Evolutionary conservation across 2,797 vertebrate species (phyloP), one percentile per base, ranked within the genome.

Genomic region (Brotula barbata): DNA sequence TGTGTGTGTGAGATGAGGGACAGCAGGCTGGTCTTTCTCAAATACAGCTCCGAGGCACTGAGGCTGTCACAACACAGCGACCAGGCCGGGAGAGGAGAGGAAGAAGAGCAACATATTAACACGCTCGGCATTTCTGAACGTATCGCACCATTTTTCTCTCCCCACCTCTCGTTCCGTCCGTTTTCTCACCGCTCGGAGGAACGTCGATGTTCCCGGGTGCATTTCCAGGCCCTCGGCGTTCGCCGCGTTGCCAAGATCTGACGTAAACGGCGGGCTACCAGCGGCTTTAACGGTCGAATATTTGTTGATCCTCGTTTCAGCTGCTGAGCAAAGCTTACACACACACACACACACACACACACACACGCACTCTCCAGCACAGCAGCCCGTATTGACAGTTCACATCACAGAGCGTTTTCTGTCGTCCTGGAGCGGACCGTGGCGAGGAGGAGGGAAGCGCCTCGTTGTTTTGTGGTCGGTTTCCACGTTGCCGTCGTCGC

Each of bases 1-100:
- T 45, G 40, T 19, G 22, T 55, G 22, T 31, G 52, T 61, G 62
- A 69, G 71, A 71, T 70, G 71, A 78, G 71, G 81, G 80, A 58
- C 73, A 72, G 58, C 60, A 75, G 77, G 73, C 86, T 88, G 86
- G 75, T 81, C 74, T 87, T 86, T 84, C 74, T 84, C 84, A 87
- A 85, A 80, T 84, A 71, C 72, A 81, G 78, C 75, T 82, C 63
- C 68, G 59, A 71, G 58, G 66, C 67, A 54, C 68, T 61, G 65
- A 53, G 72, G 71, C 75, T 81, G 84, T 85, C 84, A 87, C 77
- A 87, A 81, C 74, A 82, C 74, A 78, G 62, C 58, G 71, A 52
- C 61, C 74, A 61, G 44, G 50, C 68, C 49, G 59, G 54, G 69
- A 63, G 48, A 58, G 53, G 16, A 71, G 45, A 70, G 58, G 73